phyloP scores from a whole-genome alignment of 1,140 invertebrate species.

The Glomeris maerens region DNA sequence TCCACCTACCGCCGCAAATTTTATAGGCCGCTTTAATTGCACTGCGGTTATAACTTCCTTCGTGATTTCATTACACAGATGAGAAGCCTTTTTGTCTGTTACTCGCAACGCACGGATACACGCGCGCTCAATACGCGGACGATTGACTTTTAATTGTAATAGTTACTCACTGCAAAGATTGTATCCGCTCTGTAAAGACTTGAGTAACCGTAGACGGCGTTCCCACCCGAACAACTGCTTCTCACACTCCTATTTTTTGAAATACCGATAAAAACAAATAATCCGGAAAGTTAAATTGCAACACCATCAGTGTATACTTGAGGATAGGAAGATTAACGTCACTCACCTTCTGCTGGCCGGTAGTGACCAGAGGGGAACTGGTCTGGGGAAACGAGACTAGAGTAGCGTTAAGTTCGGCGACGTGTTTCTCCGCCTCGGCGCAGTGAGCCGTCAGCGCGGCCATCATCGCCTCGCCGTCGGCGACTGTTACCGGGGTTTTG shows the following conservation, averaged over 20 bases:
- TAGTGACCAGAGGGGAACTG: conserved; percentile 15
- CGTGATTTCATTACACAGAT: neutral
- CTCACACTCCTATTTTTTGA: conserved; percentile 42
- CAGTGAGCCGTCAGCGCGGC: conserved; percentile 48
- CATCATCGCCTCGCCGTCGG: conserved; percentile 21
- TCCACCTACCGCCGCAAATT: neutral
- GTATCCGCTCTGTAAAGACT: conserved; percentile 51
- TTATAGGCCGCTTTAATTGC: neutral
- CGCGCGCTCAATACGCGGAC: too few species aligned
- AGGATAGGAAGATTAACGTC: neutral
- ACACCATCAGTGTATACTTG: neutral
- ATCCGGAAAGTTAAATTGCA: conserved; percentile 4
- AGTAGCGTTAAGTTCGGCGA: conserved; percentile 29
- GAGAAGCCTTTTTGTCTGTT: neutral
- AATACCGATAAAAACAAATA: conserved; percentile 8
- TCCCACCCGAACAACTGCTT: conserved; percentile 78
- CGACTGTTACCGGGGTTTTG: conserved; percentile 23
- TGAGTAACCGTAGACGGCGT: conserved; percentile 59
- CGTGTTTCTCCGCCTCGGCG: conserved; percentile 55
- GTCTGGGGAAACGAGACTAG: conserved; percentile 23
- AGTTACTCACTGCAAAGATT: conserved; percentile 51
- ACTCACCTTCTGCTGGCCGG: conserved; percentile 15
- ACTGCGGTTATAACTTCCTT: neutral
- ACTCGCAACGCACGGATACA: neutral
- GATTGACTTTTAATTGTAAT: neutral